Conservation (phyloP, 2,113 vertebrate species). For the Heterotis niloticus region DNA sequence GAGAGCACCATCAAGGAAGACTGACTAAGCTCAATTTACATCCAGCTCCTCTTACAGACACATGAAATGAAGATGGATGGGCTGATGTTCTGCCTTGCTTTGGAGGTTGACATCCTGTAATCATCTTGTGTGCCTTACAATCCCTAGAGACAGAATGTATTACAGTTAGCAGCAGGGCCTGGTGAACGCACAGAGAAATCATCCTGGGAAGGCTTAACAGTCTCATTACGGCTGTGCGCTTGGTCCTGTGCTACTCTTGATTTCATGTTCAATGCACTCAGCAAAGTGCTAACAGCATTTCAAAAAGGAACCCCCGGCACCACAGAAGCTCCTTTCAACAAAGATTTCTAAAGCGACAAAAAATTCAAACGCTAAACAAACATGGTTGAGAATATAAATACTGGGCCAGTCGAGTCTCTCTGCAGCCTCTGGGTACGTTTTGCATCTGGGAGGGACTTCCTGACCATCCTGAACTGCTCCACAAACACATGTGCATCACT, state of each 20-base stretch:
- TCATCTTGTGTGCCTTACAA: conserved; percentile 21
- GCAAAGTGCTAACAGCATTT: background rate
- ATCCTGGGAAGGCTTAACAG: background rate
- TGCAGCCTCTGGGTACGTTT: no score
- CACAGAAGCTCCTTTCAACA: background rate
- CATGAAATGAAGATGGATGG: conserved; percentile 23
- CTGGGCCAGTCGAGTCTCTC: no score
- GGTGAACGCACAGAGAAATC: background rate
- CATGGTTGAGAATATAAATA: no score
- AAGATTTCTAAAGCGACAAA: background rate
- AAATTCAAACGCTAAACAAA: no score
- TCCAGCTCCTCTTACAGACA: conserved; percentile 4
- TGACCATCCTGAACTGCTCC: background rate
- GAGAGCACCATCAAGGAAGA: background rate
- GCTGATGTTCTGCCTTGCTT: conserved; percentile 16
- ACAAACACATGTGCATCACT: background rate
- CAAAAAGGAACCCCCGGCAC: background rate
- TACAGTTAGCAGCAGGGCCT: background rate
- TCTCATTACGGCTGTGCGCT: no score
- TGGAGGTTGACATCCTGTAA: conserved; percentile 18
- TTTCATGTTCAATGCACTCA: background rate
- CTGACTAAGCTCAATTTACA: conserved; percentile 25
- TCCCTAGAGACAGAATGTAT: background rate
- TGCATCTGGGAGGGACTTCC: no score
- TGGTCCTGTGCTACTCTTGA: background rate